Evolutionary conservation across 2,888 invertebrate genomes (phyloP), one percentile per base, ranked within the genome.

Genomic region (Platyscelio sp.): DNA sequence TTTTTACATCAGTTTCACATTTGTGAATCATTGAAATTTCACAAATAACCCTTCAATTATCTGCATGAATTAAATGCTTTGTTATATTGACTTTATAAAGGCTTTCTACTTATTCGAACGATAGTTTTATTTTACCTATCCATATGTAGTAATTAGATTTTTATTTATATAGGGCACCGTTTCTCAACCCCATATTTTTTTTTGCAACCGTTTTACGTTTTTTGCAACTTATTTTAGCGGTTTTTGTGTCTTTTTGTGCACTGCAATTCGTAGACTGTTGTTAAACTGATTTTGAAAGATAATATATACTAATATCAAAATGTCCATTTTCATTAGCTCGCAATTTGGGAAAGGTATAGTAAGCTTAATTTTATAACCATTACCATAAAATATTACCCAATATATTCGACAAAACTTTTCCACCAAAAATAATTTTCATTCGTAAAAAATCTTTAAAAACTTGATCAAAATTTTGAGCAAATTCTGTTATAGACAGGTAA

Each of bases 281-380:
- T 74, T 77, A 18, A 68, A 40, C 58, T 63, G 56, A 78, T 71
- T 56, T 81, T 80, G 71, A 67, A 24, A 61, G 15, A 70, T 61
- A 75, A 71, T 46, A 67, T 56, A 61, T 79, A 89, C 87, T 88
- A 88, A 88, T 88, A 54, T 63, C 74, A 65, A 60, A 75, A 72
- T 86, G 51, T 90, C 92, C 90, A 87, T 92, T 92, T 91, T 89
- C 90, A 90, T 91, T 91, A 93, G 93, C 93, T 93, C 90, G 92
- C 93, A 92, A 90, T 91, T 90, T 93, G 91, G 93, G 91, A 91
- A 93, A 93, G 92, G 93, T 93, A 93, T 89, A 91, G 93, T 93
- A 93, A 83, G 86, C 83, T 83, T 81, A 51, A 80, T 46, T 77
- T 77, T 85, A 71, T 49, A 72, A 70, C 38, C 65, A 80, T 65